A percentile compares a stretch with the other conserved stretches of the same genome.
These are phyloP conservation scores for Ptilodon capucinus DNA, from an alignment of 2,888 invertebrate genomes.

Conservation along the genomic window DNA sequence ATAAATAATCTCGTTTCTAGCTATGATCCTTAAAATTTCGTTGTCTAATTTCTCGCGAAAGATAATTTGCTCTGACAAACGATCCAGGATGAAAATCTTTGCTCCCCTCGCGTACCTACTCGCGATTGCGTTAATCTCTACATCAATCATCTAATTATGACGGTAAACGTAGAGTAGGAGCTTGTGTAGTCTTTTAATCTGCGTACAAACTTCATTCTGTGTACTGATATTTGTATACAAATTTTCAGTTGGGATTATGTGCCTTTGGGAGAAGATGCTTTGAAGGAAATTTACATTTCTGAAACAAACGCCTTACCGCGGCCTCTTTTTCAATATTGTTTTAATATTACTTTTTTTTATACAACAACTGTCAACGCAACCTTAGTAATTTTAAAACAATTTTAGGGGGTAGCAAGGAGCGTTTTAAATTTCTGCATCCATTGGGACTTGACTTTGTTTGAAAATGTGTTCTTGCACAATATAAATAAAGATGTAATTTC, in stretches of 20 bases:
- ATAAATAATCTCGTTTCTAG: constrained; percentile 2
- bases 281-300: neutral
- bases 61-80: constrained; percentile 35
- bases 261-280: neutral
- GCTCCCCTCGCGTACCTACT: constrained; percentile 31
- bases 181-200: constrained; percentile 2
- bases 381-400: too few species aligned
- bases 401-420: too few species aligned
- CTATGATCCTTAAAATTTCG: constrained; percentile 11
- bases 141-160: constrained; percentile 54
- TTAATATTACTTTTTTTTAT: too few species aligned
- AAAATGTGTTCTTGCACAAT: too few species aligned
- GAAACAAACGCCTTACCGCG: neutral
- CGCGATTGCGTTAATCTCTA: constrained; percentile 51
- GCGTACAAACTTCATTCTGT: constrained; percentile 5
- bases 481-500: too few species aligned
- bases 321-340: too few species aligned
- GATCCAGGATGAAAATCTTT: constrained; percentile 35
- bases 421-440: too few species aligned
- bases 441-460: too few species aligned
- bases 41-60: constrained; percentile 19
- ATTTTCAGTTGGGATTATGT: neutral
- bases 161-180: constrained; percentile 15
- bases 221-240: too few species aligned
- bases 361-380: too few species aligned